A percentile compares a stretch with the other conserved stretches of the same genome.
Conservation (phyloP, 2,113 vertebrate species). For the Prochilodus magdalenae region DNA sequence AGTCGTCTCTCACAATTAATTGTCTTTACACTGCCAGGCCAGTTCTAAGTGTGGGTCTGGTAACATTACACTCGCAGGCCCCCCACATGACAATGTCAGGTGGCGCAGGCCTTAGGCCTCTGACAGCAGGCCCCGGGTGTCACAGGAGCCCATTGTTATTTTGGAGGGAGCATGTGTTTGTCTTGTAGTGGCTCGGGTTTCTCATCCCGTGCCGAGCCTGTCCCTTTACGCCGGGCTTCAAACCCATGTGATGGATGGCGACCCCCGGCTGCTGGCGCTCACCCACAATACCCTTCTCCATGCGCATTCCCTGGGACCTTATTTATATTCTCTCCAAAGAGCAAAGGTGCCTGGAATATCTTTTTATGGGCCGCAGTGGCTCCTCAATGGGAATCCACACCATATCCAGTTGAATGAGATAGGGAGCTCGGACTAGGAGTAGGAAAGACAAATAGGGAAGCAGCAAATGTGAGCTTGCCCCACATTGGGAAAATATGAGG, state of each 20-base stretch:
- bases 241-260: constrained; percentile 67
- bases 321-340: constrained; percentile 60
- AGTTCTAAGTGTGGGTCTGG: constrained; percentile 53
- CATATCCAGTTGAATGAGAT: constrained; percentile 19
- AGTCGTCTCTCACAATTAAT: constrained; percentile 63
- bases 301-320: constrained; percentile 55
- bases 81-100: constrained; percentile 67
- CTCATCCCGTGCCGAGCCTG: constrained; percentile 61
- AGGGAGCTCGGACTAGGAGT: constrained; percentile 3
- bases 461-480: neutral
- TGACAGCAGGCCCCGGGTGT: constrained; percentile 66
- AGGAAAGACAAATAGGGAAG: neutral
- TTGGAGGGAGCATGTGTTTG: constrained; percentile 85
- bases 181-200: constrained; percentile 79
- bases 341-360: constrained; percentile 49
- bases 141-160: constrained; percentile 81
- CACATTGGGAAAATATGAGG: neutral
- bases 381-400: constrained; percentile 25
- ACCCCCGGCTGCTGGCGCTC: constrained; percentile 63
- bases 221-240: constrained; percentile 56
- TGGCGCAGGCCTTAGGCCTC: constrained; percentile 64
- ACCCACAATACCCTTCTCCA: constrained; percentile 30
- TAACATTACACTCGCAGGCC: constrained; percentile 70
- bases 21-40: constrained; percentile 45
- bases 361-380: constrained; percentile 52